These are phyloP conservation scores for Anas platyrhynchos DNA, from an alignment of 2,113 vertebrate species.

Conservation along the genomic window DNA sequence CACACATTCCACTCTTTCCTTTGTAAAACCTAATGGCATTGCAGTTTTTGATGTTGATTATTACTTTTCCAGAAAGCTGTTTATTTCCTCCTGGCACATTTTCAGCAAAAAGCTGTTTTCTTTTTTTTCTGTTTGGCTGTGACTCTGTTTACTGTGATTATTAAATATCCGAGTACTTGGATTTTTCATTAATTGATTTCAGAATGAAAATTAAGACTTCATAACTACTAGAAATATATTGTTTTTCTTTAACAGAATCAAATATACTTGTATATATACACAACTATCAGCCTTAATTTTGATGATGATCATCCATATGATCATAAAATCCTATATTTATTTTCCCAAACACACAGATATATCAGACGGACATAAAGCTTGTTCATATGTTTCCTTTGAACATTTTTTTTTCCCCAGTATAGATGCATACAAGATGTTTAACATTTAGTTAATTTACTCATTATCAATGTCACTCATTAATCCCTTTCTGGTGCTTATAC, in stretches of 20 bases:
- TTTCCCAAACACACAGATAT: not conserved
- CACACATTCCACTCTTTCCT: conserved; percentile 6
- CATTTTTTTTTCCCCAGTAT: not conserved
- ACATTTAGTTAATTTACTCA: not conserved
- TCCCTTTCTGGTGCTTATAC: not conserved
- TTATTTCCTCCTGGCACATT: not conserved
- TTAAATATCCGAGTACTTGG: not conserved
- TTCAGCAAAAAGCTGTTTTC: not conserved
- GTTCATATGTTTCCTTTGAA: not conserved
- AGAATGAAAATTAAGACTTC: not conserved
- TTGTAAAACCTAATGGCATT: conserved; percentile 44
- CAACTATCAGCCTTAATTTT: not conserved
- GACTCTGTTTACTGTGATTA: not conserved
- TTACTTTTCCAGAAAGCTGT: conserved; percentile 4
- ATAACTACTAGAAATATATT: not conserved
- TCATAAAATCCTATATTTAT: not conserved
- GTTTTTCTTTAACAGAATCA: not conserved
- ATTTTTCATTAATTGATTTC: not conserved
- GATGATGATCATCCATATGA: not conserved
- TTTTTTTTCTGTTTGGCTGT: not conserved
- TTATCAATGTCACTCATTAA: not conserved
- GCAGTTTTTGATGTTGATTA: conserved; percentile 42
- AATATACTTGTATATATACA: not conserved
- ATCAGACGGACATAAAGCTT: not conserved
- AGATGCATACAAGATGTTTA: not conserved